phyloP scores from a whole-genome alignment of 2,888 invertebrate genomes.

The Microctonus aethiopoides region DNA sequence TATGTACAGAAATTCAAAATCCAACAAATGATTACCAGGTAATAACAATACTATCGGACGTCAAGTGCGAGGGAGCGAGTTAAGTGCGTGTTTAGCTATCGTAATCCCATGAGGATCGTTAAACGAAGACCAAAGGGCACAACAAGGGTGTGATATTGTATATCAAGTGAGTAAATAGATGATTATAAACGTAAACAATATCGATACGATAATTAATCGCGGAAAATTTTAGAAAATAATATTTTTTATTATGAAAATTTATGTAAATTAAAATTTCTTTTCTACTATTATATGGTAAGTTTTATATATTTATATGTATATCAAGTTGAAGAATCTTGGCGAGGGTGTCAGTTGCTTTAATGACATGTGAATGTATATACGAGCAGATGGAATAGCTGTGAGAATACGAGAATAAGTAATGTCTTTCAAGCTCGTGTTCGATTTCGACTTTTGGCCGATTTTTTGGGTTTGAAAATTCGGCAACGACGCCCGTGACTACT shows the following conservation, averaged over 20 bases:
- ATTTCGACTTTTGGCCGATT: background rate
- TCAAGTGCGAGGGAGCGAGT: constrained; percentile 43
- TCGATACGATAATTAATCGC: background rate
- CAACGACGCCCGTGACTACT: constrained; percentile 45
- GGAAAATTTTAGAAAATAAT: no score
- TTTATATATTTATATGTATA: background rate
- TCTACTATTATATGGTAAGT: no score
- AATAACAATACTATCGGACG: constrained; percentile 50
- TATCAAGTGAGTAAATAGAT: background rate
- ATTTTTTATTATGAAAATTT: no score
- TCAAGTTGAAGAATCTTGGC: background rate
- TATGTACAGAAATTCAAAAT: constrained; percentile 4
- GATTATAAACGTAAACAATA: background rate
- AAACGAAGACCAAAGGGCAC: constrained; percentile 47
- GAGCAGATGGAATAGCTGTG: background rate
- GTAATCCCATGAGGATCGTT: constrained; percentile 51
- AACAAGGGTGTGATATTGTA: background rate
- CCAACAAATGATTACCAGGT: constrained; percentile 44
- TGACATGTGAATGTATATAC: background rate
- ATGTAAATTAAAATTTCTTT: no score
- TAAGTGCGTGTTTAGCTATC: constrained; percentile 56
- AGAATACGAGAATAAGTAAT: background rate
- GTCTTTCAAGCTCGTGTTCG: background rate
- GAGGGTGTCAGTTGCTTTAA: background rate
- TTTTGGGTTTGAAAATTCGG: constrained; percentile 52